Percentiles rank a stretch among this genome's conserved stretches.
Evolutionary conservation across 2,113 vertebrate species (phyloP).

Genomic region (Tapirus terrestris): DNA sequence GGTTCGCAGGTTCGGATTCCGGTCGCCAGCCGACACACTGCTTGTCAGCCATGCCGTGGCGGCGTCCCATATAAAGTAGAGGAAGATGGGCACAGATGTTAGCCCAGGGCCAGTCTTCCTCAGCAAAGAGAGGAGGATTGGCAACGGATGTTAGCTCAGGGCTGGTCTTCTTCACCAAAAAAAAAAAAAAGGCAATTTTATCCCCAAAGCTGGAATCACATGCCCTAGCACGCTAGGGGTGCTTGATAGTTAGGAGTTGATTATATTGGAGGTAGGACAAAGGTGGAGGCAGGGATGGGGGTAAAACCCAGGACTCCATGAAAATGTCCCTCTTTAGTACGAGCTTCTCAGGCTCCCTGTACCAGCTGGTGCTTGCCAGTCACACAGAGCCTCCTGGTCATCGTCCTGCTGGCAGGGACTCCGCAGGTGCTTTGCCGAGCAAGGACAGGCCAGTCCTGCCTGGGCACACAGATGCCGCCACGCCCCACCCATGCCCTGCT

Average conservation of each 20-base stretch:
- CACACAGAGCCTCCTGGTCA: not conserved
- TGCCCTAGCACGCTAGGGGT: not conserved
- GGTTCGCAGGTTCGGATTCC: too few species aligned
- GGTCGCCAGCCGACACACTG: too few species aligned
- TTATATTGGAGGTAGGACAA: not conserved
- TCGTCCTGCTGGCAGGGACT: not conserved
- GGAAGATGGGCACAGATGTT: too few species aligned
- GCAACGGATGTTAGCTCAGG: too few species aligned
- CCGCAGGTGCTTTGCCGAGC: not conserved
- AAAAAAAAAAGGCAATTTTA: not conserved
- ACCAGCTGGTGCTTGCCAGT: not conserved
- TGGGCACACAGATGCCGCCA: rapidly evolving
- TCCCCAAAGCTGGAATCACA: not conserved
- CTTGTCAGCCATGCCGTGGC: too few species aligned
- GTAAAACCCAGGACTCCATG: not conserved
- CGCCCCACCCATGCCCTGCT: not conserved
- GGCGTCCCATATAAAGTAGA: too few species aligned
- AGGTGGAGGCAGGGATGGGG: not conserved
- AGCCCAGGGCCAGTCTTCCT: too few species aligned
- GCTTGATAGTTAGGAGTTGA: not conserved
- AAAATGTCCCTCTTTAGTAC: not conserved
- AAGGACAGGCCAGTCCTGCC: not conserved
- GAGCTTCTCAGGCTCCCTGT: not conserved
- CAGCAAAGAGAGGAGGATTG: too few species aligned
- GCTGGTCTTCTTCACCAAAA: too few species aligned